Evolutionary conservation across 2,797 vertebrate genomes (phyloP).

Genomic region (Manis crassicaudata): DNA sequence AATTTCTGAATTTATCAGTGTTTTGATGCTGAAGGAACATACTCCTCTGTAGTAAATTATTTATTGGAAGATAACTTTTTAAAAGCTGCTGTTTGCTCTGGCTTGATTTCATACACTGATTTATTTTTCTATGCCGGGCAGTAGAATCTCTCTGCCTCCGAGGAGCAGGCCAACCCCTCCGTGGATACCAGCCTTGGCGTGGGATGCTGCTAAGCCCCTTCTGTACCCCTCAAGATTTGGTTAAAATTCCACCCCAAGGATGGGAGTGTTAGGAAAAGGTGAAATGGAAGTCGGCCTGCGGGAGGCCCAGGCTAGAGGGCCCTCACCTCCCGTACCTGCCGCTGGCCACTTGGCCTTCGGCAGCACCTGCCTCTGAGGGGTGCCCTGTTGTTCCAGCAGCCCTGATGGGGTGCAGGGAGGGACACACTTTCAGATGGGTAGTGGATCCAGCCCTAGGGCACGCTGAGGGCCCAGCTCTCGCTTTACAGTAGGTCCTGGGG

Average conservation of each 20-base stretch:
- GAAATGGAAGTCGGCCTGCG: background rate
- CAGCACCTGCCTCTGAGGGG: background rate
- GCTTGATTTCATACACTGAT: constrained; percentile 73
- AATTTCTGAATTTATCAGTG: constrained; percentile 81
- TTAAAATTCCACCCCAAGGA: background rate
- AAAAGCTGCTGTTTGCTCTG: constrained; percentile 74
- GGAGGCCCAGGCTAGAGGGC: background rate
- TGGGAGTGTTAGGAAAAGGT: background rate
- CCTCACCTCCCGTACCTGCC: background rate
- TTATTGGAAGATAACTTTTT: constrained; percentile 80
- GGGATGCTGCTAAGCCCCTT: background rate
- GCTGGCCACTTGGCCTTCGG: background rate
- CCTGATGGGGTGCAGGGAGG: background rate
- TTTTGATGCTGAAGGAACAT: constrained; percentile 78
- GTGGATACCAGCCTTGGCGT: background rate
- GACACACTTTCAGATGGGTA: no score
- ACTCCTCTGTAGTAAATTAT: constrained; percentile 77
- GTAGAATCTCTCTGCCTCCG: constrained; percentile 51
- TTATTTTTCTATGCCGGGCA: constrained; percentile 69
- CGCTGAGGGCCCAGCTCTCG: background rate
- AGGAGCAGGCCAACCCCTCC: background rate
- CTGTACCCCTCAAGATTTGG: background rate
- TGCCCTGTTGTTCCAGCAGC: background rate
- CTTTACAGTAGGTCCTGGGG: background rate
- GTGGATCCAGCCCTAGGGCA: background rate